Base-by-base conservation (phyloP, 2,113 vertebrate genomes). In the Anser cygnoides region DNA sequence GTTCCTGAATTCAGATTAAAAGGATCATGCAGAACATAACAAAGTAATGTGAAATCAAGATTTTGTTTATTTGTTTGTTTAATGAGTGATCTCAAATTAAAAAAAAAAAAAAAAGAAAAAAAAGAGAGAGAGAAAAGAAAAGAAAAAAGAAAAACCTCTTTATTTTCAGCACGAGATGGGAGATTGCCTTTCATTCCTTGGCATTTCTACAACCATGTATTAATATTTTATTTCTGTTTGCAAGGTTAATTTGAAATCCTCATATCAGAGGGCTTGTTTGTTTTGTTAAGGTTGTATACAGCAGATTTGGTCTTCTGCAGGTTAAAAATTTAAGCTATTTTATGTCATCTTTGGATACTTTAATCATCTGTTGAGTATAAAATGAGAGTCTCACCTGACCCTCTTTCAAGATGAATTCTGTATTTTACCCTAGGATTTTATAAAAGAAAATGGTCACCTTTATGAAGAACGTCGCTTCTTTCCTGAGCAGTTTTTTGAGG, bases 401-500 rank as follows among this genome's bases (percentile, higher is more conserved):
- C 90, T 70, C 74, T 92, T 91, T 91, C 59, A 95, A 93, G 21
- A 4, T 41, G 6, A 92, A 68, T 84, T 91, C 68, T 37, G 4
- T 46, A 61, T 92, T 95, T 94, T 89, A 74, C 26, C 43, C 41
- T 93, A 98, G 98, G 92, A 97, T 98, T 94, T 97, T 96, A 97
- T 97, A 95, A 97, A 94, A 91, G 92, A 97, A 92, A 96, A 95
- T 81, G 97, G 90, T 87, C 97, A 96, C 67, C 95, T 97, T 89
- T 96, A 95, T 95, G 94, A 97, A 92, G 93, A 95, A 94, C 96
- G 75, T 67, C 74, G 1, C 17, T 98, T 98, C 92, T 81, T 97
- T 96, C 98, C 98, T 71, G 97, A 97, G 96, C 94, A 98, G 8
- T 98, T 98, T 97, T 98, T 98, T 96, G 95, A 89, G 72, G 97